A percentile compares a stretch with the other conserved stretches of the same genome.
These are phyloP conservation scores for Anastrepha ludens DNA, from an alignment of 1,140 invertebrate genomes.

Conservation along the genomic window DNA sequence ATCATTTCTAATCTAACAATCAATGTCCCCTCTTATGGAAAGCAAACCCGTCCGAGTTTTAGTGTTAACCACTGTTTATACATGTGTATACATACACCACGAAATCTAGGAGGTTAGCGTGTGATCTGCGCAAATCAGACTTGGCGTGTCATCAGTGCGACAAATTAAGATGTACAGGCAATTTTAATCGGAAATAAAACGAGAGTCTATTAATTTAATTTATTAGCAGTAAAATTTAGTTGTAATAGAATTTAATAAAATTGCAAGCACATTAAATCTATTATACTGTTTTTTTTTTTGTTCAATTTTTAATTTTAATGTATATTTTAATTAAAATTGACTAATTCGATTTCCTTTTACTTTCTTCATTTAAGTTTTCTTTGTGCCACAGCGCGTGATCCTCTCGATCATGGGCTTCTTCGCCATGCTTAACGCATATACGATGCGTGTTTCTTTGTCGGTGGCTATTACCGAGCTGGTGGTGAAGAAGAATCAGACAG, in stretches of 20 bases:
- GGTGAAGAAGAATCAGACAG: slow-evolving; percentile 64
- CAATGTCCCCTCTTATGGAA: too few species aligned
- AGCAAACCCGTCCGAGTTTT: neutral
- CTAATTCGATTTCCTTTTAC: slow-evolving; percentile 36
- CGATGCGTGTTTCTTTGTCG: slow-evolving; percentile 90
- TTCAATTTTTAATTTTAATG: slow-evolving; percentile 2
- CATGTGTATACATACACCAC: neutral
- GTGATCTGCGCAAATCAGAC: slow-evolving; percentile 6
- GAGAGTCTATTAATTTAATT: too few species aligned
- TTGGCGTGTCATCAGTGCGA: neutral
- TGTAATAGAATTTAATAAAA: too few species aligned
- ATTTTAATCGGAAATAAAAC: neutral
- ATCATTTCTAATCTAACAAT: too few species aligned
- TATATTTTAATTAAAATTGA: neutral
- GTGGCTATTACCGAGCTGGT: slow-evolving; percentile 94
- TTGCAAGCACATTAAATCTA: too few species aligned
- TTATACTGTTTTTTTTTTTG: slow-evolving; percentile 18
- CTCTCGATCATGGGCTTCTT: slow-evolving; percentile 90
- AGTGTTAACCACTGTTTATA: neutral
- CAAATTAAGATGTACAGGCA: neutral
- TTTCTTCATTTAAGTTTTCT: slow-evolving; percentile 76
- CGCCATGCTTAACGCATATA: slow-evolving; percentile 90
- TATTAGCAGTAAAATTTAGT: too few species aligned
- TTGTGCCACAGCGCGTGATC: slow-evolving; percentile 84
- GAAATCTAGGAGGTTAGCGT: neutral